Percentiles rank a stretch among this genome's conserved stretches.
Evolutionary conservation across 2,113 vertebrate species (phyloP).

Genomic region (Anarhynchus alexandrinus): DNA sequence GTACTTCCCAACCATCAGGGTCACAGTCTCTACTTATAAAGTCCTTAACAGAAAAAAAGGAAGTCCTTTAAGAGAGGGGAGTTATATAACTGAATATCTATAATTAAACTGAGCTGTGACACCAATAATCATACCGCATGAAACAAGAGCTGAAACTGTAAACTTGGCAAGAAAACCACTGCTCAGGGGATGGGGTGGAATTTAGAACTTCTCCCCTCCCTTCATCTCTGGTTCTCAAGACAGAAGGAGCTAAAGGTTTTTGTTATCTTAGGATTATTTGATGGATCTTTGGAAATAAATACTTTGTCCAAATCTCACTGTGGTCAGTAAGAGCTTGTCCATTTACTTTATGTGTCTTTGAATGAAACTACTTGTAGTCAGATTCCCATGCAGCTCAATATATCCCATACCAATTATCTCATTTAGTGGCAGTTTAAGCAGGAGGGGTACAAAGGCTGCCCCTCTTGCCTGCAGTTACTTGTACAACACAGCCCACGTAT

Average conservation of each 20-base stretch:
- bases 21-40: not conserved
- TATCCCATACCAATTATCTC: fast-evolving
- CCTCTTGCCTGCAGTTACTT: not conserved
- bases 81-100: not conserved
- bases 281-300: not conserved
- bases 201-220: not conserved
- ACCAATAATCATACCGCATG: fast-evolving
- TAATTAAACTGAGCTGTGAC: not conserved
- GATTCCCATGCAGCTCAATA: fast-evolving
- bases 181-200: not conserved
- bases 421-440: not conserved
- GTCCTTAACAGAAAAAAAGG: not conserved
- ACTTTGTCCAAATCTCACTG: not conserved
- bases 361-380: not conserved
- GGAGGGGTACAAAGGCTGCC: not conserved
- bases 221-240: not conserved
- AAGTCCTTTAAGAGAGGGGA: not conserved
- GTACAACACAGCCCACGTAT: not conserved
- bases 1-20: not conserved
- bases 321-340: not conserved
- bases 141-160: not conserved
- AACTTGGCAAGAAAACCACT: not conserved
- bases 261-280: not conserved
- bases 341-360: not conserved
- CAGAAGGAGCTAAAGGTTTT: not conserved